Conservation (phyloP, 2,113 vertebrate species). For the Rhegmatorhina hoffmannsi region DNA sequence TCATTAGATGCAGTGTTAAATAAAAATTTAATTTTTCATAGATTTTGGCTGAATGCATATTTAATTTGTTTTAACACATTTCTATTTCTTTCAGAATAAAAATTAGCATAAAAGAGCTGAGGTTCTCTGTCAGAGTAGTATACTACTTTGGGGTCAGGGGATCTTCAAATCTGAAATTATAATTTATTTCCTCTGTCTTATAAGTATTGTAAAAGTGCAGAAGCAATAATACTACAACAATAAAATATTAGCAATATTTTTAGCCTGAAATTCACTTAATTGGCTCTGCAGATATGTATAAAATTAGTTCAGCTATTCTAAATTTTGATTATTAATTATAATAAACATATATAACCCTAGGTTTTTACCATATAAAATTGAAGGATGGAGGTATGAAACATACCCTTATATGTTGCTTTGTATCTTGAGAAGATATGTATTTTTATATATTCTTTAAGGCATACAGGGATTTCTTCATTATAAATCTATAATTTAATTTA, state of each 20-base stretch:
- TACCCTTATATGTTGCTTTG: neutral
- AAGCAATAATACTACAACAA: fast-evolving
- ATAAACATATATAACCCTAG: neutral
- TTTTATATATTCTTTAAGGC: neutral
- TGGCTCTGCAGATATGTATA: neutral
- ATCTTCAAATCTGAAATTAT: neutral
- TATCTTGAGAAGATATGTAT: neutral
- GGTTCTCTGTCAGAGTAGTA: neutral
- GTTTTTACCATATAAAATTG: neutral
- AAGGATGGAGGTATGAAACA: neutral
- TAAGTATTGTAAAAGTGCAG: neutral
- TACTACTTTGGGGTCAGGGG: neutral
- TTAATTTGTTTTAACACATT: neutral
- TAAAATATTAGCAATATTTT: neutral
- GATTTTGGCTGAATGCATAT: neutral
- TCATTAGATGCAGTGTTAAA: neutral
- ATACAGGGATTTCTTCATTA: neutral
- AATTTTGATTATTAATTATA: neutral
- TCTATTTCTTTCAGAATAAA: neutral
- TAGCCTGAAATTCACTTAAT: neutral
- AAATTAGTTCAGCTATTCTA: neutral
- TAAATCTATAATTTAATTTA: neutral
- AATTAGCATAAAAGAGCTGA: neutral
- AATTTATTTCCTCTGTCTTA: neutral
- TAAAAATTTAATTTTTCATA: neutral